A percentile compares a stretch with the other conserved stretches of the same genome.
Evolutionary conservation across 1,140 invertebrate species (phyloP).

Genomic region (Drosophila suzukii): DNA sequence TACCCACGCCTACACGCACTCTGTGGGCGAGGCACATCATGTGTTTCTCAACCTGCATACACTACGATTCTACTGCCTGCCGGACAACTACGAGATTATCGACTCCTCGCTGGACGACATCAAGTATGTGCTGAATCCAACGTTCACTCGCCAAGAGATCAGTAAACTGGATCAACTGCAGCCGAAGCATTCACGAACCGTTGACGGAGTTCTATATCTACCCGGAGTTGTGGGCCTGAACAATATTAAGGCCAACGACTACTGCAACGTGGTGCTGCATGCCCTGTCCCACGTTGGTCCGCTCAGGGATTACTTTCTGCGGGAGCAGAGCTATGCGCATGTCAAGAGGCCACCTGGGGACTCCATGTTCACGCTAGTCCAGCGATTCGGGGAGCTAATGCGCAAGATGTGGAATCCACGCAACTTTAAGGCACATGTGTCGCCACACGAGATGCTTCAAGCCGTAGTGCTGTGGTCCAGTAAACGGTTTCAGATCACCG

Average conservation of each 20-base stretch:
- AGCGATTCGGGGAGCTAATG: slow-evolving; percentile 98
- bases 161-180: slow-evolving; percentile 89
- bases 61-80: slow-evolving; percentile 99
- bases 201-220: slow-evolving; percentile 96
- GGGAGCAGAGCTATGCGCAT: slow-evolving; percentile 95
- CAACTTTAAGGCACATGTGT: slow-evolving; percentile 99
- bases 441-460: slow-evolving; percentile 99
- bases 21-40: slow-evolving; percentile 98
- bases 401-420: slow-evolving; percentile 99
- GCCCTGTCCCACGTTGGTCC: slow-evolving; percentile 97
- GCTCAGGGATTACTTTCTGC: slow-evolving; percentile 96
- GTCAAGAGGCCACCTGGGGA: slow-evolving; percentile 97
- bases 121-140: slow-evolving; percentile 99
- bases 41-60: slow-evolving; percentile 99
- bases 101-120: slow-evolving; percentile 99
- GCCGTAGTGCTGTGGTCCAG: slow-evolving; percentile 99
- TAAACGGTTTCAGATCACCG: slow-evolving; percentile 99
- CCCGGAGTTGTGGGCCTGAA: slow-evolving; percentile 99
- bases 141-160: slow-evolving; percentile 93
- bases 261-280: slow-evolving; percentile 99
- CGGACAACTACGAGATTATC: slow-evolving; percentile 99
- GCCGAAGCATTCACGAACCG: slow-evolving; percentile 96
- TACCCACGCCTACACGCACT: slow-evolving; percentile 99
- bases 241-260: slow-evolving; percentile 99
- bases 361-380: slow-evolving; percentile 95